Conservation (phyloP, 2,113 vertebrate species). For the Centropus unirufus region DNA sequence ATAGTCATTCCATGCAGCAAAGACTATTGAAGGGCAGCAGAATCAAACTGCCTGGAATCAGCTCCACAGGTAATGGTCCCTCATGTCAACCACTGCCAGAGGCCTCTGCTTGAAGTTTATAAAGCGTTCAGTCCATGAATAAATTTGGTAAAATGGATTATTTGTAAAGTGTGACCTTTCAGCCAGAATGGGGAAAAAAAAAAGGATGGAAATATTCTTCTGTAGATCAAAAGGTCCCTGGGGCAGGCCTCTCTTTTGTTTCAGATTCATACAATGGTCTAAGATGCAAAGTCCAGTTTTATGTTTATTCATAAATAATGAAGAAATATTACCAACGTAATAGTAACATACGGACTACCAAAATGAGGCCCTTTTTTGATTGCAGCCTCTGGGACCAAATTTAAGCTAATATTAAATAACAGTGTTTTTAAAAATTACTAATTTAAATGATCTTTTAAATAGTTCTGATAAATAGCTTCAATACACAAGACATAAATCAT, state of each 20-base stretch:
- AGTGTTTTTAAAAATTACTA: neutral
- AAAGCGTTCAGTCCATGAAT: neutral
- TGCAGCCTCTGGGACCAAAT: neutral
- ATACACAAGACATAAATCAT: conserved; percentile 19
- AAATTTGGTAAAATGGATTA: neutral
- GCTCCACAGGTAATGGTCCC: neutral
- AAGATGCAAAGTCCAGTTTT: neutral
- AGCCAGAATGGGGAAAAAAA: neutral
- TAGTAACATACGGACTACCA: neutral
- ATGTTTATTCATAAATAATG: neutral
- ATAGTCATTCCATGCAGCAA: neutral
- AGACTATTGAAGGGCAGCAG: neutral
- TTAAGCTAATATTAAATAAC: conserved; percentile 21
- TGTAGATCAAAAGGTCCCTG: neutral
- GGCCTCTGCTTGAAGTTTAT: neutral
- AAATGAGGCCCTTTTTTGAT: neutral
- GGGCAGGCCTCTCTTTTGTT: neutral
- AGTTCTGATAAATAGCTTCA: conserved; percentile 23
- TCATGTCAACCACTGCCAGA: neutral
- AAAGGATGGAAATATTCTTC: neutral
- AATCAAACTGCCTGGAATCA: neutral
- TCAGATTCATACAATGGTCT: neutral
- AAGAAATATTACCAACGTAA: neutral
- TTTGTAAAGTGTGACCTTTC: neutral
- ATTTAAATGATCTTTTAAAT: conserved; percentile 2